These are phyloP conservation scores for Phaetusa simplex DNA, from an alignment of 2,113 vertebrate species.

Conservation along the genomic window DNA sequence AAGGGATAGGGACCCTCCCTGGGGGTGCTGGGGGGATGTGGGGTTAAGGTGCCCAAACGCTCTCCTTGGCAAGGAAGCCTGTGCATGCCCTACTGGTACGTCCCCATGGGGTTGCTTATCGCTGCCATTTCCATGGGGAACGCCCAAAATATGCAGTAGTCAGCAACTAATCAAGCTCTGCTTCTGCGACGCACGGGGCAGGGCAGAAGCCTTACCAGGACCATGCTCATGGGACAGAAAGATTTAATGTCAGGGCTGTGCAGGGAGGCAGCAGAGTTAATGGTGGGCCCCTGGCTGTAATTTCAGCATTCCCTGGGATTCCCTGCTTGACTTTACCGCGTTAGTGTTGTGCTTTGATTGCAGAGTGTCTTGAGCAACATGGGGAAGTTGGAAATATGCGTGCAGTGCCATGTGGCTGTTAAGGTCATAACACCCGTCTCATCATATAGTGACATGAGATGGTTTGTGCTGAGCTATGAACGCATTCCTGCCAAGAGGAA, in stretches of 20 bases:
- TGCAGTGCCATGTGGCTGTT: neutral
- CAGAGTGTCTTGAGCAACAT: neutral
- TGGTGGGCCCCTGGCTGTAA: accelerated
- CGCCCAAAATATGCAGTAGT: neutral
- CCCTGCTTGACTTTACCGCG: neutral
- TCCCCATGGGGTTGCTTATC: neutral
- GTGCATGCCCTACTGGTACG: neutral
- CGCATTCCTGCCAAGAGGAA: neutral
- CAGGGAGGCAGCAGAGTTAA: neutral
- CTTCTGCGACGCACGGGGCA: accelerated
- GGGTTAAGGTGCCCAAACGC: neutral
- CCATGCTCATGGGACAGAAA: accelerated
- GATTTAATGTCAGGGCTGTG: neutral
- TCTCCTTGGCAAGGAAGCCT: neutral
- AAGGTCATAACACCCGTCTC: neutral
- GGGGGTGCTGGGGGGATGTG: neutral
- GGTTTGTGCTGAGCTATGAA: neutral
- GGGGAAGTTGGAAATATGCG: accelerated
- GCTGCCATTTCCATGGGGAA: neutral
- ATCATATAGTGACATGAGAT: neutral
- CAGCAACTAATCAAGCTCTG: no score
- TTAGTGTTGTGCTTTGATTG: neutral
- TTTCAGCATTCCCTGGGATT: neutral
- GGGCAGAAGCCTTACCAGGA: neutral
- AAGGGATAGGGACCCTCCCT: neutral